Evolutionary conservation across 2,888 invertebrate species (phyloP).

Genomic region (Sarcophaga subvicina): DNA sequence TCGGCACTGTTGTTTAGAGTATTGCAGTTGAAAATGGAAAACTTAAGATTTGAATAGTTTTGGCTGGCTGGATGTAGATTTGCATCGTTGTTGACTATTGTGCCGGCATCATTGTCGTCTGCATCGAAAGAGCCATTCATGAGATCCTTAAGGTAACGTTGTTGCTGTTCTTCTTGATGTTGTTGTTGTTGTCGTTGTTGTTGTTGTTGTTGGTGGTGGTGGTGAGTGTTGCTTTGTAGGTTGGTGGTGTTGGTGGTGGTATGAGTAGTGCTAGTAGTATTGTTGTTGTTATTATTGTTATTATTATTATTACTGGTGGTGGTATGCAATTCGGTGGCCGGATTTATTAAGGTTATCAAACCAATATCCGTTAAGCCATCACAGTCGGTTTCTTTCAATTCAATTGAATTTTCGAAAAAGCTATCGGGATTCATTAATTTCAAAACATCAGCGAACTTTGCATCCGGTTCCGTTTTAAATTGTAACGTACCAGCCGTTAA

Average conservation of each 20-base stretch:
- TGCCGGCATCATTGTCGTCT: constrained; percentile 72
- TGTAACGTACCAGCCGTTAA: constrained; percentile 61
- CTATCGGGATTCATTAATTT: constrained; percentile 68
- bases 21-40: constrained; percentile 55
- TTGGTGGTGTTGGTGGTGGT: background rate
- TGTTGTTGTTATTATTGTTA: constrained; percentile 48
- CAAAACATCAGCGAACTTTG: constrained; percentile 66
- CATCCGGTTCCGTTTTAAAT: constrained; percentile 52
- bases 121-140: constrained; percentile 74
- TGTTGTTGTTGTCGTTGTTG: constrained; percentile 5
- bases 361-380: constrained; percentile 70
- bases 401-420: constrained; percentile 67
- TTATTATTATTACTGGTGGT: constrained; percentile 44
- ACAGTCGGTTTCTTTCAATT: constrained; percentile 71
- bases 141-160: constrained; percentile 70
- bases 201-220: constrained; percentile 7
- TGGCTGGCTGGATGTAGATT: constrained; percentile 80
- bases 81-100: constrained; percentile 78
- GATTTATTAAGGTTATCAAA: constrained; percentile 62
- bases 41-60: constrained; percentile 68
- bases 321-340: constrained; percentile 60
- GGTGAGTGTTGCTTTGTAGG: constrained; percentile 11
- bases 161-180: constrained; percentile 34
- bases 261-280: background rate
- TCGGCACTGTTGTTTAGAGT: constrained; percentile 38